Conservation (phyloP, 2,888 invertebrate species). For the Ichneumon xanthorius region DNA sequence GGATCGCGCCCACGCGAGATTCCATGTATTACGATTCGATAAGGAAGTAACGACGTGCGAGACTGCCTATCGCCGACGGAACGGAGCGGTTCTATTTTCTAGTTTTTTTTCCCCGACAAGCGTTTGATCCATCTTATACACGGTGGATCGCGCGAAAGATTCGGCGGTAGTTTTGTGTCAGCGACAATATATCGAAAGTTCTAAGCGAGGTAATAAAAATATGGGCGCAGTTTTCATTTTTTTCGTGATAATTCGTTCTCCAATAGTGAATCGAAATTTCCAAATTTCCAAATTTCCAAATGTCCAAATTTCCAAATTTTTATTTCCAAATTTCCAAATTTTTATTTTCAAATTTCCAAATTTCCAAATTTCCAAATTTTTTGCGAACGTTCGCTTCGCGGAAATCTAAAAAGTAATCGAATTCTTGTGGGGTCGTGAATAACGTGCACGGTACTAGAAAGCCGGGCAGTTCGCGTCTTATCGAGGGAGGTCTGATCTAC, state of each 20-base stretch:
- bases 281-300: too few species aligned
- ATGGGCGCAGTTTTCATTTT: too few species aligned
- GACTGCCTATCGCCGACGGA: slow-evolving; percentile 31
- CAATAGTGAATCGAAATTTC: too few species aligned
- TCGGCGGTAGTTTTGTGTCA: neutral
- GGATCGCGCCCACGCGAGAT: slow-evolving; percentile 66
- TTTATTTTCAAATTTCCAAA: too few species aligned
- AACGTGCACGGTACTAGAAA: neutral
- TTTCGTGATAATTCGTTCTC: too few species aligned
- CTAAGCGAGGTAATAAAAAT: too few species aligned
- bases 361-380: too few species aligned
- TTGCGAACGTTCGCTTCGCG: neutral
- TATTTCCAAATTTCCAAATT: too few species aligned
- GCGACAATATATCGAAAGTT: neutral
- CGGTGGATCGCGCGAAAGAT: neutral
- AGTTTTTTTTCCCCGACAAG: slow-evolving; percentile 48
- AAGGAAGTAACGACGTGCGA: slow-evolving; percentile 69
- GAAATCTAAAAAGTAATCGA: neutral
- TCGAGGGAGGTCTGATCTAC: neutral
- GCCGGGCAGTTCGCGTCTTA: neutral
- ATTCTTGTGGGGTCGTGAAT: neutral
- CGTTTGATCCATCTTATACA: slow-evolving; percentile 32
- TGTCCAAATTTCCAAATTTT: neutral
- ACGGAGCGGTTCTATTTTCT: slow-evolving; percentile 40
- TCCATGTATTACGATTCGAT: slow-evolving; percentile 70